A percentile compares a stretch with the other conserved stretches of the same genome.
These are phyloP conservation scores for Aspidoscelis tigris DNA, from an alignment of 2,113 vertebrate genomes.

Conservation along the genomic window DNA sequence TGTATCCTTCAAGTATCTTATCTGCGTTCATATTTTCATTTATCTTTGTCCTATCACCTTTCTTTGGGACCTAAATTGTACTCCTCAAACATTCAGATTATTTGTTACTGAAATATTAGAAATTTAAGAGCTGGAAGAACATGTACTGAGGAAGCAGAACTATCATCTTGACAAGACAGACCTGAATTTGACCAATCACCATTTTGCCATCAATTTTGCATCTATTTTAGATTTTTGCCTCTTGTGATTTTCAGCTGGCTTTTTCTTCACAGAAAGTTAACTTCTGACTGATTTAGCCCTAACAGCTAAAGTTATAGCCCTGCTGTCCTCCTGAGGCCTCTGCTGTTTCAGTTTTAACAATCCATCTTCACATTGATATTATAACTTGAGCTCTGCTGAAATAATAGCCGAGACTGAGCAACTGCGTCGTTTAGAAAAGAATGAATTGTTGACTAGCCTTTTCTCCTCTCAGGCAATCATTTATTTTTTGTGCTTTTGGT, in stretches of 20 bases:
- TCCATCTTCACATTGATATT: neutral
- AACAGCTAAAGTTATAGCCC: neutral
- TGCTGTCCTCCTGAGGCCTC: neutral
- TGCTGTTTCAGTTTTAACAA: neutral
- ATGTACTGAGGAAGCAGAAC: too few species aligned
- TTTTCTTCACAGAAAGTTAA: constrained; percentile 1
- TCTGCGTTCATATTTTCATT: too few species aligned
- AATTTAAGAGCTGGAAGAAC: too few species aligned
- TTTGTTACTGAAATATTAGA: too few species aligned
- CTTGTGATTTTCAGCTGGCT: constrained; percentile 23
- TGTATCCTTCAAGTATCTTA: too few species aligned
- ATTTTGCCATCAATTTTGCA: neutral
- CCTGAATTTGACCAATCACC: neutral
- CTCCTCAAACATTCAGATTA: too few species aligned
- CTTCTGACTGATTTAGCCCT: neutral
- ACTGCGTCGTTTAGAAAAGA: neutral
- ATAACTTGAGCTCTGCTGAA: constrained; percentile 4
- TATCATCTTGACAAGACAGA: too few species aligned
- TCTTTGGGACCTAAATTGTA: too few species aligned
- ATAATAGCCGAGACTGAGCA: neutral
- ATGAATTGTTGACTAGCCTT: neutral
- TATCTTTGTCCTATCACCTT: too few species aligned
- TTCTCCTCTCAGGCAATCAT: neutral
- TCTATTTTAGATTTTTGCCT: neutral
- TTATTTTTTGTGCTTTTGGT: fast-evolving